Conservation (phyloP, 2,797 vertebrate species). For the Buceros bicornis region DNA sequence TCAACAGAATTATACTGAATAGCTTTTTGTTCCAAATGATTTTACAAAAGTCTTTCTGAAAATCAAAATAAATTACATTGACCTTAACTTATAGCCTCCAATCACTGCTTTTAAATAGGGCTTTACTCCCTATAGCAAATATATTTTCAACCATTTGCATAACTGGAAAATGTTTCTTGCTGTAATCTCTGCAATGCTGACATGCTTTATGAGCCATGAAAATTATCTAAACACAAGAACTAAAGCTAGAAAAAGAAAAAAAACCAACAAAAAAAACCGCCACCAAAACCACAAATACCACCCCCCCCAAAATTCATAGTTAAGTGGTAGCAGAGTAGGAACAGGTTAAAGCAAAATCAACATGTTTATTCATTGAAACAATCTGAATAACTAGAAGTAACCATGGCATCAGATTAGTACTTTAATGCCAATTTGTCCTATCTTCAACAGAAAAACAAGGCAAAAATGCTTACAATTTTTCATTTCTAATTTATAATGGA, state of each 20-base stretch:
- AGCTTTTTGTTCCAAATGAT: neutral
- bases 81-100: neutral
- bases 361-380: constrained; percentile 44
- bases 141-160: neutral
- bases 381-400: constrained; percentile 32
- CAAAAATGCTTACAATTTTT: neutral
- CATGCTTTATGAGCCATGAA: neutral
- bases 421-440: constrained; percentile 40
- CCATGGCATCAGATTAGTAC: constrained; percentile 22
- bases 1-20: neutral
- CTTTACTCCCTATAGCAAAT: neutral
- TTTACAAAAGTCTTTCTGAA: neutral
- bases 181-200: neutral
- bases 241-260: neutral
- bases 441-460: constrained; percentile 33
- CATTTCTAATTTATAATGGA: constrained; percentile 15
- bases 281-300: neutral
- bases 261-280: too few species aligned
- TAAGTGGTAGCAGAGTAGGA: constrained; percentile 20
- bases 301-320: neutral
- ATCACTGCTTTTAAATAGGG: neutral
- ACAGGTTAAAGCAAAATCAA: constrained; percentile 44
- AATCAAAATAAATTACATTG: neutral
- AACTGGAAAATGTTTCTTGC: neutral
- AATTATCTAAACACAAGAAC: neutral